Percentiles rank a stretch among this genome's conserved stretches.
Conservation (phyloP, 2,113 vertebrate genomes). For the Lynx canadensis region DNA sequence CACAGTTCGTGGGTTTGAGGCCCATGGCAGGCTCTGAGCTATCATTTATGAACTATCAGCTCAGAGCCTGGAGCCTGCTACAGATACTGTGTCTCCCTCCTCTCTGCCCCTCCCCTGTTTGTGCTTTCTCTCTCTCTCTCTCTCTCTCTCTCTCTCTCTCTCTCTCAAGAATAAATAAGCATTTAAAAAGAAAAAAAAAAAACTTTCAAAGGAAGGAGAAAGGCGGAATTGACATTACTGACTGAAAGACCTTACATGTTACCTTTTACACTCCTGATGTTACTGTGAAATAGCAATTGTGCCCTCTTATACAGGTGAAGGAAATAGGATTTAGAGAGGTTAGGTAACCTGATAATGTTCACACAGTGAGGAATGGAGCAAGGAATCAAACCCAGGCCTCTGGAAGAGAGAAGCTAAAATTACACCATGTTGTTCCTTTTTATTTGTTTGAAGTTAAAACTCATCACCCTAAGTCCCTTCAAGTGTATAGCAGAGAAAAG, state of each 20-base stretch:
- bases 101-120: too few relatives aligned
- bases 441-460: slow-evolving; percentile 30
- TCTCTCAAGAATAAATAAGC: too few relatives aligned
- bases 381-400: slow-evolving; percentile 9
- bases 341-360: slow-evolving; percentile 1
- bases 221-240: neutral
- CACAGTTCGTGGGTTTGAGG: too few relatives aligned
- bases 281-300: neutral
- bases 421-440: neutral
- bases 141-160: too few relatives aligned
- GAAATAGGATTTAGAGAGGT: slow-evolving; percentile 13
- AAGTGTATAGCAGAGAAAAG: neutral
- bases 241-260: neutral
- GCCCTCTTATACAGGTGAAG: neutral
- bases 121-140: too few relatives aligned
- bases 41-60: too few relatives aligned
- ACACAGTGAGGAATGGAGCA: neutral
- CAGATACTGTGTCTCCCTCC: too few relatives aligned
- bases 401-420: neutral
- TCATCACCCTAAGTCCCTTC: neutral
- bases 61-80: too few relatives aligned
- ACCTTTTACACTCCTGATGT: neutral
- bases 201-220: neutral
- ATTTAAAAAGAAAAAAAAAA: too few relatives aligned
- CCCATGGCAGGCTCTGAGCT: too few relatives aligned